A percentile compares a stretch with the other conserved stretches of the same genome.
Conservation (phyloP, 2,113 vertebrate genomes). For the Oenanthe melanoleuca region DNA sequence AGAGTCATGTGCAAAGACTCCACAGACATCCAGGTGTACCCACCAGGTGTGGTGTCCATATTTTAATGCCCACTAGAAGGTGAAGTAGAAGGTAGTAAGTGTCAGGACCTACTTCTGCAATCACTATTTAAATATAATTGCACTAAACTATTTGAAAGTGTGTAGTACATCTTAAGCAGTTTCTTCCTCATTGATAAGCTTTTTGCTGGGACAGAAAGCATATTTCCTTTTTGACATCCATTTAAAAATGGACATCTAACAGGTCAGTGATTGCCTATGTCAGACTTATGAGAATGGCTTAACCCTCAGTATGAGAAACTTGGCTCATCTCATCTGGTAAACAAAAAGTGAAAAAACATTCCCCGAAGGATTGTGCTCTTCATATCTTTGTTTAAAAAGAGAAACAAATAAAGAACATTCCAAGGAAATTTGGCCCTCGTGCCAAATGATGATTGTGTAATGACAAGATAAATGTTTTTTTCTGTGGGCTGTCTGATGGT, state of each 20-base stretch:
- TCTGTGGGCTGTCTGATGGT: not conserved
- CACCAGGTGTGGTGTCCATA: rapidly evolving
- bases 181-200: not conserved
- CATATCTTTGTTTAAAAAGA: not conserved
- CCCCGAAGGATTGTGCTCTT: not conserved
- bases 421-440: not conserved
- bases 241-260: not conserved
- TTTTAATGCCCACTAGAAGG: not conserved
- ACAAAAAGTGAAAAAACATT: not conserved
- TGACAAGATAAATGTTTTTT: not conserved
- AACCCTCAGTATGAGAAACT: not conserved
- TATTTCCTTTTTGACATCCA: not conserved
- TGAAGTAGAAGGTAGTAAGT: not conserved
- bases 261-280: not conserved
- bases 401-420: not conserved
- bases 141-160: not conserved
- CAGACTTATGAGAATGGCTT: not conserved
- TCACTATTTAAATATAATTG: not conserved
- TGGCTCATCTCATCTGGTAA: not conserved
- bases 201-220: not conserved
- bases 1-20: not conserved
- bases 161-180: not conserved
- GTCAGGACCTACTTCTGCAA: not conserved
- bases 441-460: not conserved
- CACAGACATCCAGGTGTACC: not conserved